Base-by-base conservation (phyloP, 53 echinoderm and acorn worm genomes). In the Paracentrotus lividus region DNA sequence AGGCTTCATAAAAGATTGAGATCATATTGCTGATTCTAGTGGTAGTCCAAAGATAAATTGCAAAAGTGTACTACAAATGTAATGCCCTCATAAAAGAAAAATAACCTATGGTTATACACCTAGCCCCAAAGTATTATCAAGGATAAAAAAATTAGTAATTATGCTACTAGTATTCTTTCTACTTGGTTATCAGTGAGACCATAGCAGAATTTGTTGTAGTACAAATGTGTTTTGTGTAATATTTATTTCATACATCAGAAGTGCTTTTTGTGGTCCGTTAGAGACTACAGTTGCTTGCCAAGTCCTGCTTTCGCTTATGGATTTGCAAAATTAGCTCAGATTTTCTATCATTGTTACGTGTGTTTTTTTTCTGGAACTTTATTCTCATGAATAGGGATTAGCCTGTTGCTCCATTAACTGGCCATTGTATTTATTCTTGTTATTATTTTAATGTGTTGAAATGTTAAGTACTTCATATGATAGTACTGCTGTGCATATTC, bases 151-250 rank as follows among this genome's bases (percentile, higher is more conserved):
- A 29, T 29, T 72, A 40, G 8, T n/a, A n/a, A n/a, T n/a, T n/a
- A n/a, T 72, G 21, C 72, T 72, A 38, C 9, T 15, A 72, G 15
- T 32, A 38, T 60, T 60, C 0, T 21, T 2, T 66, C 20, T 57
- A 57, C 16, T 20, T 31, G 12, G 72, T 72, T 15, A 40, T n/a
- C 40, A 38, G 72, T 77, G 23, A 45, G 45, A n/a, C n/a, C 8
- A 24, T 45, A 44, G n/a, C n/a, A 45, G 81, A 43, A 78, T 78
- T 24, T 78, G 40, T 33, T 68, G 34, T 36, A 36, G 0, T 34
- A 69, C 69, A 69, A 69, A 69, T 1, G 15, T 52, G 66, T 67
- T 72, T 38, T 72, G 47, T 81, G n/a, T 81, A n/a, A 42, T 81
- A 81, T 45, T 81, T 81, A 81, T 45, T 47, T 49, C 26, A 81